phyloP scores from a whole-genome alignment of 2,888 invertebrate genomes.

The Carcina quercana region DNA sequence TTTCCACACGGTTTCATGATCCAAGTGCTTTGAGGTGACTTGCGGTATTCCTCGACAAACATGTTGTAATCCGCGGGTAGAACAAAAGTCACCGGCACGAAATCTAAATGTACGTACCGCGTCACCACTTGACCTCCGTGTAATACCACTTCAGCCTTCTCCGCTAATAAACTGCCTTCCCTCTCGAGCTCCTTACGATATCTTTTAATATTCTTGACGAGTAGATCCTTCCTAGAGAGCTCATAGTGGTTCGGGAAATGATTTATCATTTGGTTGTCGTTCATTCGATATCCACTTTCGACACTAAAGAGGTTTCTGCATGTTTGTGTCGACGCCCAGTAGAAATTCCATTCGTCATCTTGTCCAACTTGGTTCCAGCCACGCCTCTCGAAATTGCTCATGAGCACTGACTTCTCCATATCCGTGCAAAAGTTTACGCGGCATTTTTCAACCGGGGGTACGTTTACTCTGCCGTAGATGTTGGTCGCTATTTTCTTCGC shows the following conservation, averaged over 20 bases:
- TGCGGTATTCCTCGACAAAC: conserved; percentile 97
- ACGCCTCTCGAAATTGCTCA: conserved; percentile 45
- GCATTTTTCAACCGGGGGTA: conserved; percentile 52
- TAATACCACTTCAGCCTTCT: conserved; percentile 74
- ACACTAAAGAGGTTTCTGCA: conserved; percentile 88
- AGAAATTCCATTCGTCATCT: conserved; percentile 97
- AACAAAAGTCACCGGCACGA: conserved; percentile 95
- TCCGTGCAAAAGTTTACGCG: conserved; percentile 55
- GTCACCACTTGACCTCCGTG: conserved; percentile 78
- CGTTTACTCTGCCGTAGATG: conserved; percentile 62
- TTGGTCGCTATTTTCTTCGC: conserved; percentile 45
- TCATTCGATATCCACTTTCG: conserved; percentile 54
- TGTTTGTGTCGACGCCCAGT: conserved; percentile 94
- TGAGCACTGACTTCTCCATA: conserved; percentile 43
- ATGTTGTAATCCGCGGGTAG: conserved; percentile 97
- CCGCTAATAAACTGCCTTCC: conserved; percentile 90
- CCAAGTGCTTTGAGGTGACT: conserved; percentile 96
- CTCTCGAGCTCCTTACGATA: conserved; percentile 95
- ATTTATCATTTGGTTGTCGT: conserved; percentile 94
- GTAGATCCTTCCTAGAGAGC: conserved; percentile 94
- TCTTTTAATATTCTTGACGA: conserved; percentile 96
- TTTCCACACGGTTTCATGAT: conserved; percentile 98
- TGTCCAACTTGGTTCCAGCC: conserved; percentile 86
- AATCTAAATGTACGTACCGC: conserved; percentile 88
- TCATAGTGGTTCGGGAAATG: conserved; percentile 98